These are phyloP conservation scores for Crossocerus cetratus DNA, from an alignment of 2,888 invertebrate species.

Conservation along the genomic window DNA sequence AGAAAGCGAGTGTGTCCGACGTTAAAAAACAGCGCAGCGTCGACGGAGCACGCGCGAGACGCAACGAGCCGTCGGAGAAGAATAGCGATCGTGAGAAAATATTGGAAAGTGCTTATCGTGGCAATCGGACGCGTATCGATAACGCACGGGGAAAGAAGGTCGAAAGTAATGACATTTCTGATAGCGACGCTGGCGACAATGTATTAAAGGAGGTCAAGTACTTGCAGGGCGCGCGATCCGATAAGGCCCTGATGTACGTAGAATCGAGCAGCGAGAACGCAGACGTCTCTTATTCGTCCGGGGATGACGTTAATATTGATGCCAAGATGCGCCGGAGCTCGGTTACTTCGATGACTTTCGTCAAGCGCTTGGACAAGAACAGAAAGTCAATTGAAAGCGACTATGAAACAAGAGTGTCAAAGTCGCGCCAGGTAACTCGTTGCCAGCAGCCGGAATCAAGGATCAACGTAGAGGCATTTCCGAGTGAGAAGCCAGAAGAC, in stretches of 20 bases:
- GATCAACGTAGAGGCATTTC: constrained; percentile 3
- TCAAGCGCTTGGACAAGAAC: background rate
- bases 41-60: background rate
- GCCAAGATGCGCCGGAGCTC: background rate
- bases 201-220: background rate
- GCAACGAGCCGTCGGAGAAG: background rate
- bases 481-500: background rate
- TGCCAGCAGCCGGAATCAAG: background rate
- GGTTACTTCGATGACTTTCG: constrained; percentile 28
- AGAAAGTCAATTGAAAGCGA: background rate
- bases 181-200: background rate
- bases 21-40: background rate
- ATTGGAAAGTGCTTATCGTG: background rate
- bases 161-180: background rate
- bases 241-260: background rate
- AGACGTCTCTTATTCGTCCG: constrained; percentile 23
- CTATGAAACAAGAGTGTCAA: background rate
- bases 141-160: background rate
- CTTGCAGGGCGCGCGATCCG: background rate
- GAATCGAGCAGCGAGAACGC: constrained; percentile 19
- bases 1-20: too few relatives aligned
- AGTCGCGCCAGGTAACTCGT: too few relatives aligned
- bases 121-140: background rate
- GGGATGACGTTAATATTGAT: constrained; percentile 17
- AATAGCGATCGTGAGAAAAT: background rate